Evolutionary conservation across 2,888 invertebrate genomes (phyloP).

Genomic region (Netelia melanura): DNA sequence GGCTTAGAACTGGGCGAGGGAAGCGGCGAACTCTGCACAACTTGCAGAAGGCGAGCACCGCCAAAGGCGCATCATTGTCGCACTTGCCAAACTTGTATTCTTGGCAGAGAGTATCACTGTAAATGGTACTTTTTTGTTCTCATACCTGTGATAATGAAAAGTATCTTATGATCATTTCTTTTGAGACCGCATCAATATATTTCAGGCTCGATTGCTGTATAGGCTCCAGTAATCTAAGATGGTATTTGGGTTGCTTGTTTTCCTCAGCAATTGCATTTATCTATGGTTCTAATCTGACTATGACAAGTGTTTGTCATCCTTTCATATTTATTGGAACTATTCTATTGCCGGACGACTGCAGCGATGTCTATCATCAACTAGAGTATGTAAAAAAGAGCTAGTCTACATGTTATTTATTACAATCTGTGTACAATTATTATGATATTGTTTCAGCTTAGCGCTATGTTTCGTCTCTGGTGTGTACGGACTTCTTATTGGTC

Average conservation of each 20-base stretch:
- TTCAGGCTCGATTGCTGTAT: slow-evolving; percentile 94
- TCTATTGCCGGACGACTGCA: slow-evolving; percentile 93
- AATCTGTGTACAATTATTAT: slow-evolving; percentile 79
- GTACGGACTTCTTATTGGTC: slow-evolving; percentile 83
- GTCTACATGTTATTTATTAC: slow-evolving; percentile 74
- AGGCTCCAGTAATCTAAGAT: slow-evolving; percentile 91
- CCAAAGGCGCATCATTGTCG: slow-evolving; percentile 93
- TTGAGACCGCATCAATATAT: too few species aligned
- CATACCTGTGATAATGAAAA: background rate
- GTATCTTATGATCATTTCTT: slow-evolving; percentile 19
- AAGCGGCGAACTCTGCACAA: slow-evolving; percentile 86
- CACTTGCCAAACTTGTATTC: slow-evolving; percentile 93
- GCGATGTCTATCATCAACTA: slow-evolving; percentile 92
- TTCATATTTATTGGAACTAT: slow-evolving; percentile 89
- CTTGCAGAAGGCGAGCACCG: slow-evolving; percentile 87
- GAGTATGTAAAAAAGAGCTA: slow-evolving; percentile 87
- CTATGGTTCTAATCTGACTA: slow-evolving; percentile 92
- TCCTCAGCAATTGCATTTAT: slow-evolving; percentile 89
- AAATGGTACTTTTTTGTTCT: slow-evolving; percentile 87
- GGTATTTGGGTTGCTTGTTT: slow-evolving; percentile 90
- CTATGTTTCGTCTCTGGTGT: slow-evolving; percentile 85
- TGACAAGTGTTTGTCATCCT: slow-evolving; percentile 95
- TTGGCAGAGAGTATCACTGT: slow-evolving; percentile 92
- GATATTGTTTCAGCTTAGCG: slow-evolving; percentile 83
- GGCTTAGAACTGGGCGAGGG: slow-evolving; percentile 80